A percentile compares a stretch with the other conserved stretches of the same genome.
These are phyloP conservation scores for Caloenas nicobarica DNA, from an alignment of 2,113 vertebrate species.

Conservation along the genomic window DNA sequence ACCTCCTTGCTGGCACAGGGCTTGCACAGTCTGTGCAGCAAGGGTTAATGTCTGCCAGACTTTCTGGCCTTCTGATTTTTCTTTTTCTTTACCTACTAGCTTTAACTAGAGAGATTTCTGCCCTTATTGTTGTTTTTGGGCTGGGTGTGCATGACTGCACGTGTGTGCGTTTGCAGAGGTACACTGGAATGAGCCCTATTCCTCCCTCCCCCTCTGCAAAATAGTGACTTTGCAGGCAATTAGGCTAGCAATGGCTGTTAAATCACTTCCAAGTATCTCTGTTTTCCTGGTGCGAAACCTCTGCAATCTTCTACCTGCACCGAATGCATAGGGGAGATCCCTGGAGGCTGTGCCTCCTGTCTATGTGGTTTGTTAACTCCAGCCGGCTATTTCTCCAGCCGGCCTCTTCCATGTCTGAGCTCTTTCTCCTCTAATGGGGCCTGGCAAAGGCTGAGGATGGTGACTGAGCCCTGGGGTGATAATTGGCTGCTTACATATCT, in stretches of 20 bases:
- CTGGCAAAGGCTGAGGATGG: slow-evolving; percentile 11
- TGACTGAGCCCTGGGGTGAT: slow-evolving; percentile 34
- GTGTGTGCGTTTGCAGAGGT: background rate
- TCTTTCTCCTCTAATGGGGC: slow-evolving; percentile 29
- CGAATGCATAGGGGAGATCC: background rate
- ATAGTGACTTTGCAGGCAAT: slow-evolving; percentile 55
- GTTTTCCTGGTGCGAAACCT: slow-evolving; percentile 15
- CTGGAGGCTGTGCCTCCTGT: background rate
- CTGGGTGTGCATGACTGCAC: background rate
- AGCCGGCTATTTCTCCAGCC: background rate
- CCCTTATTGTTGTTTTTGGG: background rate
- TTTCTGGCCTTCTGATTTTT: background rate
- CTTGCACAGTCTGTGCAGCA: rapidly evolving
- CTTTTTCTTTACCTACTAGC: background rate
- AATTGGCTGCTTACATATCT: slow-evolving; percentile 51
- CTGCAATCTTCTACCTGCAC: slow-evolving; percentile 39
- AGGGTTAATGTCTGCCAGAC: background rate
- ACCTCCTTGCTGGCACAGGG: background rate
- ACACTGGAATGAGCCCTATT: rapidly evolving
- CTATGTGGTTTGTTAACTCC: slow-evolving; percentile 33
- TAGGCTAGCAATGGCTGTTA: slow-evolving; percentile 49
- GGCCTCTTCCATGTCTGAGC: background rate
- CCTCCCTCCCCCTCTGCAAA: background rate
- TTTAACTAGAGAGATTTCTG: background rate
- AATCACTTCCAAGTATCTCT: background rate